Base-by-base conservation (phyloP, 2,797 vertebrate species). In the Myiotriccus ornatus region DNA sequence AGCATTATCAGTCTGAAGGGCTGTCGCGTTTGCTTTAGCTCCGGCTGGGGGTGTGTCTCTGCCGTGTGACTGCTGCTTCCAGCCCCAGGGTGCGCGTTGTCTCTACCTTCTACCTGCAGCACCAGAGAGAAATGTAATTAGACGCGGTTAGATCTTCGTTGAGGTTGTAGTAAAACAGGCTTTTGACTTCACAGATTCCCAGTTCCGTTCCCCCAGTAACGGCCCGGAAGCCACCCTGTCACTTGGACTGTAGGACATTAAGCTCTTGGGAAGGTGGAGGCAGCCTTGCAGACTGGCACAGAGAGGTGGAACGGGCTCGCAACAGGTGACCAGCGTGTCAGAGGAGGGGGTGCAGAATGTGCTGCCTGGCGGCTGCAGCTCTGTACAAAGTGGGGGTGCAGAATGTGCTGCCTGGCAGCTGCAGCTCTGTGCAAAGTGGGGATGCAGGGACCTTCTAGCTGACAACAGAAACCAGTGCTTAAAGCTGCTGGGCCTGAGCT, bases 181-280 rank as follows among this genome's bases (percentile, higher is more conserved):
- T 73, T 73, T 49, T 62, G 27, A 8, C 24, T 78, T 77, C 59
- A 21, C 27, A 74, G 16, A 7, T 59, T 47, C 5, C 19, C 16
- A 23, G 14, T 74, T 74, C 22, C 15, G 3, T 28, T 85, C 4
- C 7, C 4, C 4, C 20, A 8, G 0, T 16, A 9, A 17, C 27
- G 16, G 20, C 56, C 60, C 39, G 24, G 39, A 46, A 70, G 39
- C 16, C 34, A n/a, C 16, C 1, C 3, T 34, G 24, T 81, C 24
- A 7, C 47, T 50, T 57, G 19, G 35, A 28, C 27, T 35, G 39
- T 5, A 35, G 50, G 69, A 14, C 11, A 20, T 17, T 3, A 44
- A 35, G 5, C 17, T 35, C 37, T 56, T 41, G 15, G 12, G 35
- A 62, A 9, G 41, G 30, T 37, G 30, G 59, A 68, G 7, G 30